Base-by-base conservation (phyloP, 2,797 vertebrate species). In the Artibeus jamaicensis region DNA sequence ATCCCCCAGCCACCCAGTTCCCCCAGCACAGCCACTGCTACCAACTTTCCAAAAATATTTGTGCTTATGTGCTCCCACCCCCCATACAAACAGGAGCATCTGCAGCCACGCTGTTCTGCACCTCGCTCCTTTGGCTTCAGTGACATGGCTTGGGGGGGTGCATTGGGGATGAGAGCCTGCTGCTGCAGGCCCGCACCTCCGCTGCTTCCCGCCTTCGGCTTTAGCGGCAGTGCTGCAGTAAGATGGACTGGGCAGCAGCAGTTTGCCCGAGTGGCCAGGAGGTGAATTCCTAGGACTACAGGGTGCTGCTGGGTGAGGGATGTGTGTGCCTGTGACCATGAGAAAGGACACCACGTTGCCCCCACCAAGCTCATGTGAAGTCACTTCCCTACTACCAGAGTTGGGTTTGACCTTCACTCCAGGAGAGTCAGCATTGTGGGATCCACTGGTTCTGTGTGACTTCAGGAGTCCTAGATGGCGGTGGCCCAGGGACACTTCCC, bases 41-140 rank as follows among this genome's bases (percentile, higher is more conserved):
- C 48, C 32, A 14, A 37, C 22, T 82, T 68, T 95, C 81, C 85
- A 22, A 50, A 74, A 81, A 34, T 9, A 46, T 0, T 7, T 19
- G 11, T 21, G 18, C 18, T 44, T 26, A 1, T 48, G 0, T 32
- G 1, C 18, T 67, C 12, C 53, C 34, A 9, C 76, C 76, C 71
- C 34, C 55, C 32, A 3, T 19, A 65, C n/a, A 78, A 46, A 65
- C 37, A 5, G 86, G 62, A 67, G 48, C 73, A 5, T 55, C 68
- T 0, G 0, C 14, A 21, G 87, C 37, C 50, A 14, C 12, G 0
- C 37, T 1, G 29, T 12, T 21, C 53, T 12, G 16, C 16, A 1
- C n/a, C 6, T 10, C 2, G 24, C 53, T 42, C 5, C 0, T 46
- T 22, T 42, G 32, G 26, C 48, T 42, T 71, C 4, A 32, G 42